A percentile compares a stretch with the other conserved stretches of the same genome.
phyloP scores from a whole-genome alignment of 1,140 invertebrate species.

The Pteromalus puparum region DNA sequence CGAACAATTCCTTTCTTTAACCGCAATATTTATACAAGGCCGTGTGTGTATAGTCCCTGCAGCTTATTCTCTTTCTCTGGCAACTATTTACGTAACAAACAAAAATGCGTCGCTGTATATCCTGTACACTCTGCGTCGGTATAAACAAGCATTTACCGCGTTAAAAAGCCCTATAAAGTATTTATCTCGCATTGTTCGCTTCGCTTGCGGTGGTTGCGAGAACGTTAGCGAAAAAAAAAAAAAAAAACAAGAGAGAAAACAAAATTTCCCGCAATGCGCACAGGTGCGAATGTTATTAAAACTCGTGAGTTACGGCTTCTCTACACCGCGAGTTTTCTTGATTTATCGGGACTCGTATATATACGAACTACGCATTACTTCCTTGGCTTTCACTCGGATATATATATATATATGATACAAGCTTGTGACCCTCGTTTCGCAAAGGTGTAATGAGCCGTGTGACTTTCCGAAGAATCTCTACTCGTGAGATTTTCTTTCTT shows the following conservation, averaged over 20 bases:
- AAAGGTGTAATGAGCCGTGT: background rate
- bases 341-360: conserved; percentile 29
- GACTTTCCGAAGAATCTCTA: background rate
- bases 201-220: background rate
- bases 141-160: conserved; percentile 6
- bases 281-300: conserved; percentile 45
- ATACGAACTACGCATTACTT: background rate
- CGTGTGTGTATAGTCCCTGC: background rate
- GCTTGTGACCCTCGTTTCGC: background rate
- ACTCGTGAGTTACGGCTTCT: conserved; percentile 21
- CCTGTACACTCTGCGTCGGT: background rate
- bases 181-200: background rate
- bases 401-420: background rate
- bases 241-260: background rate
- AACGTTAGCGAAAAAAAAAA: background rate
- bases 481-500: background rate
- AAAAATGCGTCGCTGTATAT: background rate
- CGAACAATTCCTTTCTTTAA: background rate
- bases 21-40: background rate
- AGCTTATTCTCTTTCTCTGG: background rate
- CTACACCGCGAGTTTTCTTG: background rate
- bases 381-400: background rate
- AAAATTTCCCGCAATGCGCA: background rate
- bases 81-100: conserved; percentile 1
- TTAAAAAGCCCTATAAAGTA: conserved; percentile 27